Evolutionary conservation across 2,888 invertebrate species (phyloP).

Genomic region (Diadromus collaris): DNA sequence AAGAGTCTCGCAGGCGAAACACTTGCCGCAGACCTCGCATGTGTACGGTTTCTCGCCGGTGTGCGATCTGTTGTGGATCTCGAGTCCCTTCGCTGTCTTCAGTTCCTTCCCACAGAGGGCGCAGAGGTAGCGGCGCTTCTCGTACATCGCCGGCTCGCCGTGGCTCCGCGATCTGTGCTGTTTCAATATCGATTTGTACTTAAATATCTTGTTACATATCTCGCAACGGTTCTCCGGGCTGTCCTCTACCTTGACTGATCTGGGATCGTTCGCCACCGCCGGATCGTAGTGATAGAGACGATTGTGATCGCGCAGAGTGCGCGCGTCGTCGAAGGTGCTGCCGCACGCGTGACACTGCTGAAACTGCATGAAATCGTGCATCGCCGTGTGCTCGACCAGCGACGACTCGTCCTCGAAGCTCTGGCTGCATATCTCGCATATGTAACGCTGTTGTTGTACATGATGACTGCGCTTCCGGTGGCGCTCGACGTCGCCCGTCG

Average conservation of each 20-base stretch:
- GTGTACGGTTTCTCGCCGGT: conserved; percentile 76
- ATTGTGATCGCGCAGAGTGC: conserved; percentile 71
- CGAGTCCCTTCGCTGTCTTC: conserved; percentile 74
- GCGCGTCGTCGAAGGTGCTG: conserved; percentile 69
- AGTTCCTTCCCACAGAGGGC: conserved; percentile 74
- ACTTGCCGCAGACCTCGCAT: conserved; percentile 73
- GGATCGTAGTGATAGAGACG: conserved; percentile 67
- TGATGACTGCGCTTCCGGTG: conserved; percentile 68
- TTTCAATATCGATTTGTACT: conserved; percentile 71
- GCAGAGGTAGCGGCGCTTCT: conserved; percentile 71
- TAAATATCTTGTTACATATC: conserved; percentile 68
- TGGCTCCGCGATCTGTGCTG: conserved; percentile 71
- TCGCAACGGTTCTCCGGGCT: conserved; percentile 68
- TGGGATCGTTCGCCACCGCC: conserved; percentile 1
- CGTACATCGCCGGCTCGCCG: conserved; percentile 63
- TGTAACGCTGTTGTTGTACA: conserved; percentile 61
- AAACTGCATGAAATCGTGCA: conserved; percentile 69
- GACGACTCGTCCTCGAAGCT: conserved; percentile 65
- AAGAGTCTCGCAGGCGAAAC: conserved; percentile 75
- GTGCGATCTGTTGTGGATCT: conserved; percentile 75
- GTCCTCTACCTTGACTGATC: conserved; percentile 31
- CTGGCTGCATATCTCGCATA: conserved; percentile 71
- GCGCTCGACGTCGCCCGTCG: conserved; percentile 68
- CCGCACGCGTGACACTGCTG: conserved; percentile 71
- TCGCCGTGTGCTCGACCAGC: conserved; percentile 66